phyloP scores from a whole-genome alignment of 2,113 vertebrate genomes.

The Himantopus leucocephalus region DNA sequence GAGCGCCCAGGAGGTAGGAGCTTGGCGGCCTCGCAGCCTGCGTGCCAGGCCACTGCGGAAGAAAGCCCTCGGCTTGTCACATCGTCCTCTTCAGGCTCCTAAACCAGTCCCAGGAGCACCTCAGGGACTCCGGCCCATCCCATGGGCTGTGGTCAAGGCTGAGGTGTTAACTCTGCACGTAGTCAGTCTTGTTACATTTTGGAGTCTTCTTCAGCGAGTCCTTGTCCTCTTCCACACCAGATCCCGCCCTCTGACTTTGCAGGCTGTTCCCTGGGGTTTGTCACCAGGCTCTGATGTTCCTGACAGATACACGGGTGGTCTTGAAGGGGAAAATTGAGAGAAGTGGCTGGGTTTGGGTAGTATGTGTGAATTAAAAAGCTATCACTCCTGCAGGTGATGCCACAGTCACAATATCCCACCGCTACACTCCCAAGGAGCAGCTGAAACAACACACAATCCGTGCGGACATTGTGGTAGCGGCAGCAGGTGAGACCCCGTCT shows the following conservation, averaged over 20 bases:
- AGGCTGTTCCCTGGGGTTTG: not conserved
- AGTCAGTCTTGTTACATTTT: no score
- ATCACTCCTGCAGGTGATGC: constrained; percentile 82
- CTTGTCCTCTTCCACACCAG: not conserved
- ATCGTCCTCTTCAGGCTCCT: accelerated
- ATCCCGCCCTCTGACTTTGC: not conserved
- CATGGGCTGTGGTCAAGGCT: not conserved
- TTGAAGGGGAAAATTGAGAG: accelerated
- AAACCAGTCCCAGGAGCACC: accelerated
- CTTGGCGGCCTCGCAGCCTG: accelerated
- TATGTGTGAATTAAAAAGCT: accelerated
- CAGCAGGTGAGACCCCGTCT: constrained; percentile 81
- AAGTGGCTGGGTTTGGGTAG: not conserved
- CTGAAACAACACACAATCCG: constrained; percentile 90
- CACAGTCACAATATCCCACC: constrained; percentile 95
- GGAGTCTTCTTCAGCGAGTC: not conserved
- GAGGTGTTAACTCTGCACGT: accelerated
- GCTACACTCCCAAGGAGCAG: constrained; percentile 95
- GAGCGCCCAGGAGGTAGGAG: constrained; percentile 90
- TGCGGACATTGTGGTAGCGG: constrained; percentile 91
- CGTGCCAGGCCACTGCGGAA: accelerated
- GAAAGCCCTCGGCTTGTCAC: not conserved
- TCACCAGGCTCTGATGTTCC: not conserved
- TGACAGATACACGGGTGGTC: accelerated
- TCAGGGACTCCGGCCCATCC: not conserved